These are phyloP conservation scores for Drosophila multiciliata DNA, from an alignment of 2,888 invertebrate species.

Conservation along the genomic window DNA sequence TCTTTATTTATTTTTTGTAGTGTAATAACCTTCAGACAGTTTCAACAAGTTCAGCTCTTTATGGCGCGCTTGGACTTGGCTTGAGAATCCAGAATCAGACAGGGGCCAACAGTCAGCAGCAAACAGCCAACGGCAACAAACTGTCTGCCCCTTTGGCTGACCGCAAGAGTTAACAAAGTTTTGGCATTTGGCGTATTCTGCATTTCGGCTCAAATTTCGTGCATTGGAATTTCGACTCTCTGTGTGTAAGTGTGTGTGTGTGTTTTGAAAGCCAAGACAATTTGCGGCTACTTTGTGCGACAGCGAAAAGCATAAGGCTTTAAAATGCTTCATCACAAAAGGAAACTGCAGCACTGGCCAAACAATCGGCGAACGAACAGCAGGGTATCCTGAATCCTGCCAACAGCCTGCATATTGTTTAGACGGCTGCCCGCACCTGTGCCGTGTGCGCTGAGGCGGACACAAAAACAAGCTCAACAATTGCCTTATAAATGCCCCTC, in stretches of 20 bases:
- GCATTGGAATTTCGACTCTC: conserved; percentile 31
- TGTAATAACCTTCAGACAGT: conserved; percentile 68
- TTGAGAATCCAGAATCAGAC: conserved; percentile 37
- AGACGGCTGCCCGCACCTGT: conserved; percentile 57
- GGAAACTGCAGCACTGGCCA: conserved; percentile 1
- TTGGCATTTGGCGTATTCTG: conserved; percentile 55
- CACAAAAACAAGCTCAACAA: conserved; percentile 68
- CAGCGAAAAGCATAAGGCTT: conserved; percentile 25
- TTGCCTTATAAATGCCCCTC: conserved; percentile 78
- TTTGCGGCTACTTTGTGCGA: conserved; percentile 55
- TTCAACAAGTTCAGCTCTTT: conserved; percentile 54
- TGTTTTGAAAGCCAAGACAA: conserved; percentile 47
- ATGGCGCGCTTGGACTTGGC: conserved; percentile 60
- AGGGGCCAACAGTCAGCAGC: conserved; percentile 8
- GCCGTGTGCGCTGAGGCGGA: conserved; percentile 51
- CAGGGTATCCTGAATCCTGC: conserved; percentile 4
- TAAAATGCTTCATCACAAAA: conserved; percentile 34
- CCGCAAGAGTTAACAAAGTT: conserved; percentile 59
- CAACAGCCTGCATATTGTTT: conserved; percentile 7
- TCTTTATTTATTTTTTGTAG: conserved; percentile 11
- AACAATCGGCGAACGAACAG: conserved; percentile 16
- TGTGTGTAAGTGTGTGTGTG: conserved; percentile 7
- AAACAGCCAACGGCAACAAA: conserved; percentile 24
- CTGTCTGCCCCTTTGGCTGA: conserved; percentile 50
- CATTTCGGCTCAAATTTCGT: conserved; percentile 52